phyloP scores from a whole-genome alignment of 2,113 vertebrate species.

The Sula dactylatra region DNA sequence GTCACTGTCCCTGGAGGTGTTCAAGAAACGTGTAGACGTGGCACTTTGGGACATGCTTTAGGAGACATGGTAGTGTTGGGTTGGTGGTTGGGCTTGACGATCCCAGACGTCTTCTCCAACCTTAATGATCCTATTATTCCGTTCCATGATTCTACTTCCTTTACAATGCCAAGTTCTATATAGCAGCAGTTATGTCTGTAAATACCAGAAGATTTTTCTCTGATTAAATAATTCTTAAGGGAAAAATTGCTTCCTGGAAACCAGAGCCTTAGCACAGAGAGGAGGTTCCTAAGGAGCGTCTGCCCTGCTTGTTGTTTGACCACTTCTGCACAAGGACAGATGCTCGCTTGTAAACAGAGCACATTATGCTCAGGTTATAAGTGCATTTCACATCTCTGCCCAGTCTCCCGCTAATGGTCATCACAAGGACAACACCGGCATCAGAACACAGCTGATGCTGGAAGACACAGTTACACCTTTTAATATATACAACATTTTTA shows the following conservation, averaged over 20 bases:
- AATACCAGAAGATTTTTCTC: slow-evolving; percentile 51
- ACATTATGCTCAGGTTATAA: not conserved
- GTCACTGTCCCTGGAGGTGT: too few relatives aligned
- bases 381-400: not conserved
- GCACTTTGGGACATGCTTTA: too few relatives aligned
- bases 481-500: not conserved
- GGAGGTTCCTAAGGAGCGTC: slow-evolving; percentile 12
- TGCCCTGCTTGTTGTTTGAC: slow-evolving; percentile 15
- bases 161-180: not conserved
- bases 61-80: too few relatives aligned
- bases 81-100: too few relatives aligned
- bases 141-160: too few relatives aligned
- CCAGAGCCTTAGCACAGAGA: slow-evolving; percentile 32
- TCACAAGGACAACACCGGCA: not conserved
- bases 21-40: too few relatives aligned
- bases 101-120: too few relatives aligned
- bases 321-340: not conserved
- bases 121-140: too few relatives aligned
- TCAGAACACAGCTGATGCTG: not conserved
- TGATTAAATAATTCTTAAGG: slow-evolving; percentile 66
- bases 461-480: not conserved
- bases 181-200: slow-evolving; percentile 22
- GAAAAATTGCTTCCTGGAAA: slow-evolving; percentile 63
- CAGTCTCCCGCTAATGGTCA: not conserved
- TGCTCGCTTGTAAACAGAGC: not conserved